Evolutionary conservation across 2,113 vertebrate species (phyloP).

Genomic region (Brachypteracias leptosomus): DNA sequence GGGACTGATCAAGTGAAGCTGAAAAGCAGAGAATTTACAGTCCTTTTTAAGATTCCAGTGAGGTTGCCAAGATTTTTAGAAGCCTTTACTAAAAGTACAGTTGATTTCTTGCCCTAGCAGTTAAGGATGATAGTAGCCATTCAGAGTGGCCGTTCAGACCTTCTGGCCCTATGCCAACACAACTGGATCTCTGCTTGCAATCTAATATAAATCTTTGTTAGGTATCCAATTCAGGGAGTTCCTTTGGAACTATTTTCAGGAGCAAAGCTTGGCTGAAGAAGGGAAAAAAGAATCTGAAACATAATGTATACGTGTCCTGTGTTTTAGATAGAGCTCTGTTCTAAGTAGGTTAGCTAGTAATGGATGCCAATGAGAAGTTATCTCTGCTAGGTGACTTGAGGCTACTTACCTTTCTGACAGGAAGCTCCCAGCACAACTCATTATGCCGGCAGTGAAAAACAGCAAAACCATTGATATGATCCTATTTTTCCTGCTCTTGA

Average conservation of each 20-base stretch:
- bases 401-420: background rate
- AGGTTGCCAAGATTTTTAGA: background rate
- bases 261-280: background rate
- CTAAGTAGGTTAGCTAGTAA: background rate
- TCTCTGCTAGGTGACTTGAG: background rate
- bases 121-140: background rate
- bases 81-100: background rate
- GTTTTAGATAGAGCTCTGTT: background rate
- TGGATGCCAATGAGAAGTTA: background rate
- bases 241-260: background rate
- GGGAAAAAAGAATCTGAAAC: background rate
- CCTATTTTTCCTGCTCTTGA: background rate
- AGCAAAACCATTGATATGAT: background rate
- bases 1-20: background rate
- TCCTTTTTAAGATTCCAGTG: background rate
- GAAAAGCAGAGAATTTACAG: background rate
- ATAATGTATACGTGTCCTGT: background rate
- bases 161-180: background rate
- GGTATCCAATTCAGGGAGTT: background rate
- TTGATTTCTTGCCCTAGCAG: background rate
- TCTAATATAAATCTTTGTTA: background rate
- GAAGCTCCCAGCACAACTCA: background rate
- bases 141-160: background rate
- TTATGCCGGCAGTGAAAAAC: background rate
- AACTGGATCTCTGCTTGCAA: background rate